Evolutionary conservation across 2,113 vertebrate species (phyloP).

Genomic region (Pimephales promelas): DNA sequence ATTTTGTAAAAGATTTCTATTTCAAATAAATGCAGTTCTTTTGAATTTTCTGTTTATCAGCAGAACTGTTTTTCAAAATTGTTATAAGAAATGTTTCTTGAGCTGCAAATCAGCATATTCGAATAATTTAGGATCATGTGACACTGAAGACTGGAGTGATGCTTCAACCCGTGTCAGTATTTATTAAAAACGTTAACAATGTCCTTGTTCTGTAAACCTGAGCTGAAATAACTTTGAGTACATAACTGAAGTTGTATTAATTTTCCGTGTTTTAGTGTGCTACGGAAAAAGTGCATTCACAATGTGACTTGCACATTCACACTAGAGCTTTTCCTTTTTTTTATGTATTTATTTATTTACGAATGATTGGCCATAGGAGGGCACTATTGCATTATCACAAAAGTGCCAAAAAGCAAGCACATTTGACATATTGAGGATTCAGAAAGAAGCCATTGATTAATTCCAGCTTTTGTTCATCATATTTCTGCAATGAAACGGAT

Average conservation of each 20-base stretch:
- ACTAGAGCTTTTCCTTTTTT: background rate
- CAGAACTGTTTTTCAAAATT: background rate
- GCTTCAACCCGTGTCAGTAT: background rate
- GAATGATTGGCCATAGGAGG: background rate
- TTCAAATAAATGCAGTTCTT: background rate
- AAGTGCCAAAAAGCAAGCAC: background rate
- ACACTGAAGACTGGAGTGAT: no score
- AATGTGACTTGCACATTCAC: no score
- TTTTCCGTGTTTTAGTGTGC: background rate
- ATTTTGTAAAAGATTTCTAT: background rate
- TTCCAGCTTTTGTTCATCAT: background rate
- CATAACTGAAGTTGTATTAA: background rate
- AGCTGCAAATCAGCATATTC: background rate
- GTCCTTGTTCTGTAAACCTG: background rate
- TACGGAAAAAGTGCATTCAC: no score
- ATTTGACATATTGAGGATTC: background rate
- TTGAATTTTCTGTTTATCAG: background rate
- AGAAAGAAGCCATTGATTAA: background rate
- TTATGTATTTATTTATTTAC: no score
- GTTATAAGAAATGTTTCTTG: background rate
- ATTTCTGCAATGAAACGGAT: background rate
- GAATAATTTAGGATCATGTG: background rate
- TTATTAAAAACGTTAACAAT: background rate
- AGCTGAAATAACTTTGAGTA: background rate
- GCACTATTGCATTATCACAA: conserved; percentile 5